Evolutionary conservation across 2,797 vertebrate genomes (phyloP).

Genomic region (Aselliscus stoliczkanus): DNA sequence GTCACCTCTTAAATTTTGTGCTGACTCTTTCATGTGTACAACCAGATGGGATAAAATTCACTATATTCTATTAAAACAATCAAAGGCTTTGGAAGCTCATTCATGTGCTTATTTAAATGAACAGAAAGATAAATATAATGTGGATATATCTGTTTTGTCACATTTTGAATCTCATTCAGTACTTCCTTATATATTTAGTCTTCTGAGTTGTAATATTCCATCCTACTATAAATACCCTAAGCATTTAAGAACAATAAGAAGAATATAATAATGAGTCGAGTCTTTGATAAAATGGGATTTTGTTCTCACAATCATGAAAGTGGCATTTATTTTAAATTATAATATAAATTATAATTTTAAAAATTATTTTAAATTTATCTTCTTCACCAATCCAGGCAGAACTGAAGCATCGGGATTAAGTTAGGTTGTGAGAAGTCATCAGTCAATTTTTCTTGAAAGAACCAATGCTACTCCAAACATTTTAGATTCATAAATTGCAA

Average conservation of each 20-base stretch:
- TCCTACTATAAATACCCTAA: not conserved
- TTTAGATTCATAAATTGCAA: not conserved
- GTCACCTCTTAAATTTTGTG: conserved; percentile 27
- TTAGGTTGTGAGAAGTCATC: not conserved
- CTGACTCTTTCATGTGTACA: conserved; percentile 38
- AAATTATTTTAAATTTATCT: not conserved
- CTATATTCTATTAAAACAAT: conserved; percentile 36
- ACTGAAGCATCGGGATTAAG: not conserved
- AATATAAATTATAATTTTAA: not conserved
- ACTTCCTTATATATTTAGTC: not conserved
- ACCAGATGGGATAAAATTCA: not conserved
- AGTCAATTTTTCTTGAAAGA: not conserved
- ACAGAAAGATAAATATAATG: not conserved
- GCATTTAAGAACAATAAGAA: not conserved
- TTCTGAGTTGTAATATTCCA: not conserved
- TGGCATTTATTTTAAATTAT: not conserved
- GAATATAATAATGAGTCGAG: not conserved
- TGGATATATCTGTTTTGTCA: not conserved
- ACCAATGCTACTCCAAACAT: not conserved
- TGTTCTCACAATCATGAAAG: not conserved
- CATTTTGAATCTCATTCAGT: not conserved
- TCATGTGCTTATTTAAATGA: conserved; percentile 23
- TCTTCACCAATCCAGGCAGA: not conserved
- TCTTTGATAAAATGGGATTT: not conserved
- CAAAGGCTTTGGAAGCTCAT: not conserved